Base-by-base conservation (phyloP, 2,888 invertebrate species). In the Megastigmus dorsalis region DNA sequence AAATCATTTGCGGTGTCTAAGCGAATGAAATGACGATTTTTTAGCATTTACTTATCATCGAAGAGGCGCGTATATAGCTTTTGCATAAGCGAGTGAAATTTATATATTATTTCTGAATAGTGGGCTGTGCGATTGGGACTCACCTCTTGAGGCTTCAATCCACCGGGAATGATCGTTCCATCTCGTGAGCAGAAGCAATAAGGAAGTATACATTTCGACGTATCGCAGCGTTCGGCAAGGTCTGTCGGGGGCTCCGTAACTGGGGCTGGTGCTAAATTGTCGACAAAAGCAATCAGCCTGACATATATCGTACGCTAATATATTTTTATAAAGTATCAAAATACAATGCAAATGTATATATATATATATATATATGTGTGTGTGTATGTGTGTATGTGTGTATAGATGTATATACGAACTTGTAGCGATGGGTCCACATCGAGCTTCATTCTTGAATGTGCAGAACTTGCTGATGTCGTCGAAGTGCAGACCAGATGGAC, bases 181-280 rank as follows among this genome's bases (percentile, higher is more conserved):
- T 97, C 97, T 85, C 95, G 94, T 41, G 96, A 96, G 86, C 97
- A 97, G 89, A 93, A 97, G 87, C 97, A 97, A 84, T 96, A 95
- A 0, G 97, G 97, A 81, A 97, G 90, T 78, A 90, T 89, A 85
- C 97, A 97, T 75, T 92, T 91, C 0, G 91, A 89, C 0, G 91
- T 89, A 82, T 97, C 93, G 86, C 97, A 97, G 88, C 92, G 93
- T 72, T 91, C 90, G 0, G 96, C 96, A 82, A 95, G 89, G 87
- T 96, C 95, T 63, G 92, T 89, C 1, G 96, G 95, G 6, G 93
- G 90, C 86, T 96, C 96, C 1, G 96, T 96, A 62, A 92, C 90
- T 0, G 96, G 95, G 1, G 95, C 93, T 68, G 77, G 71, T 23
- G 77, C 77, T 77, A 33, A 43, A 38, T 23, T n/a, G n/a, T n/a